phyloP scores from a whole-genome alignment of 1,140 invertebrate species.

The Eupeodes corollae region DNA sequence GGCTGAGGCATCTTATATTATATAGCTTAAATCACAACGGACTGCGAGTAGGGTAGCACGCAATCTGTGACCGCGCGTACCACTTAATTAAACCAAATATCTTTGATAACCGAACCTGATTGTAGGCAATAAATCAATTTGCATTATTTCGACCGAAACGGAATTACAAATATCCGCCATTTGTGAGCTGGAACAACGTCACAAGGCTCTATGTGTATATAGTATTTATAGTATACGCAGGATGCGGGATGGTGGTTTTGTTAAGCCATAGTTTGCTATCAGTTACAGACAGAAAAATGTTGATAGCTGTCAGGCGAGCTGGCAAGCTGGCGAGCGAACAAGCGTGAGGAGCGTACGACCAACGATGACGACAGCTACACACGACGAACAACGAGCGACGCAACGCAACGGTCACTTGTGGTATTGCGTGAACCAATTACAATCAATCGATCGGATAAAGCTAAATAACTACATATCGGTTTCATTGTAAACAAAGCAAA shows the following conservation, averaged over 20 bases:
- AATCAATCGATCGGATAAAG: neutral
- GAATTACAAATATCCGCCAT: too few species aligned
- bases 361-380: neutral
- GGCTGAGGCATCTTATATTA: too few species aligned
- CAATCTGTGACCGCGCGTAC: neutral
- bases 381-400: neutral
- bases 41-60: neutral
- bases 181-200: neutral
- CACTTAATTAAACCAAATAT: slow-evolving; percentile 1
- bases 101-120: neutral
- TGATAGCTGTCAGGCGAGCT: too few species aligned
- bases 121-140: neutral
- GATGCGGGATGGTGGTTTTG: too few species aligned
- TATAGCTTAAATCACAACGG: too few species aligned
- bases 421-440: neutral
- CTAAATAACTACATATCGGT: too few species aligned
- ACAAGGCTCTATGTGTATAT: neutral
- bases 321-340: neutral
- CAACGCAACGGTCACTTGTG: neutral
- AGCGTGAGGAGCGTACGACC: neutral
- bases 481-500: too few species aligned
- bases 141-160: neutral
- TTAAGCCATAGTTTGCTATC: too few species aligned
- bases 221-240: too few species aligned
- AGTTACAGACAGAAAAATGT: too few species aligned